Conservation (phyloP, 2,888 invertebrate species). For the Eilema caniola region DNA sequence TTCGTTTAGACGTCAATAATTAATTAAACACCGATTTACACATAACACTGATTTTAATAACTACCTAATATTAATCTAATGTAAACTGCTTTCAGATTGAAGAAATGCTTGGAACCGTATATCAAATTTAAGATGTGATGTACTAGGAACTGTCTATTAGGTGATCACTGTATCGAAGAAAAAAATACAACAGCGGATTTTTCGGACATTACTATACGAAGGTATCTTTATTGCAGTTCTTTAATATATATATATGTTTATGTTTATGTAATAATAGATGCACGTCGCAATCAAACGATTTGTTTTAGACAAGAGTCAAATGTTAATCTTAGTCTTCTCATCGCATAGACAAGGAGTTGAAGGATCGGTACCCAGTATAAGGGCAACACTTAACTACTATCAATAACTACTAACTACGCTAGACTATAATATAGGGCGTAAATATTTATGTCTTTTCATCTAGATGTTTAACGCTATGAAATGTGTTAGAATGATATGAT, state of each 20-base stretch:
- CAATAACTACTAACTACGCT: slow-evolving; percentile 69
- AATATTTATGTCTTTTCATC: slow-evolving; percentile 74
- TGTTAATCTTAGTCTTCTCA: slow-evolving; percentile 33
- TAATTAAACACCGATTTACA: slow-evolving; percentile 47
- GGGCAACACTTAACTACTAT: slow-evolving; percentile 71
- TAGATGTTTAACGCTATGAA: slow-evolving; percentile 82
- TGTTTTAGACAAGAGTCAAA: not conserved
- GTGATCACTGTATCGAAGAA: not conserved
- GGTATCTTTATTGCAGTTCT: not conserved
- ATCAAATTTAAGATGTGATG: slow-evolving; percentile 16
- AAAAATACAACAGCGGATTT: not conserved
- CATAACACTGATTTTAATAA: slow-evolving; percentile 30
- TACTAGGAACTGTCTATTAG: not conserved
- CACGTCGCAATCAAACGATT: not conserved
- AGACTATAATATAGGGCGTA: slow-evolving; percentile 72
- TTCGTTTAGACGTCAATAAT: slow-evolving; percentile 28
- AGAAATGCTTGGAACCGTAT: slow-evolving; percentile 30
- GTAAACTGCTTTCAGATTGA: slow-evolving; percentile 15
- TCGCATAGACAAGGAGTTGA: slow-evolving; percentile 39
- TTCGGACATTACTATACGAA: not conserved
- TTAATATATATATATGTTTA: not conserved
- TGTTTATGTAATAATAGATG: not conserved
- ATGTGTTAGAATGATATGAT: slow-evolving; percentile 84
- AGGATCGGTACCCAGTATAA: slow-evolving; percentile 64
- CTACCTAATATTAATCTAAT: slow-evolving; percentile 17